A percentile compares a stretch with the other conserved stretches of the same genome.
These are phyloP conservation scores for Sisyra nigra DNA, from an alignment of 2,888 invertebrate species.

Conservation along the genomic window DNA sequence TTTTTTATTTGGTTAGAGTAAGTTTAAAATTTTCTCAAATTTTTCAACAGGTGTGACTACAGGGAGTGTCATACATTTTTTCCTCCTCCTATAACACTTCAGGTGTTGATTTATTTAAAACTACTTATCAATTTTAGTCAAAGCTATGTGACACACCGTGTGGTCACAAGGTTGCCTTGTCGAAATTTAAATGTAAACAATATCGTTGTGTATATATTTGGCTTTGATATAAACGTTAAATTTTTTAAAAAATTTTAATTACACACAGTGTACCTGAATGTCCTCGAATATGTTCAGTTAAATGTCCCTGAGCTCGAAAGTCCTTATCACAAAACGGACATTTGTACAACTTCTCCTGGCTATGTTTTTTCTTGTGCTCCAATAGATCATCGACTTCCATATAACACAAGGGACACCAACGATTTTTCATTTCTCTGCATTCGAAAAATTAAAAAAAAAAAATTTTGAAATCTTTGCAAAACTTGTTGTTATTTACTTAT, in stretches of 20 bases:
- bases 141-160: too few relatives aligned
- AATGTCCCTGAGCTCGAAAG: constrained; percentile 17
- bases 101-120: too few relatives aligned
- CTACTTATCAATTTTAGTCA: too few relatives aligned
- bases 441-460: constrained; percentile 8
- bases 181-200: too few relatives aligned
- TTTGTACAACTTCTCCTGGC: constrained; percentile 14
- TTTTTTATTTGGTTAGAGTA: too few relatives aligned
- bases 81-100: too few relatives aligned
- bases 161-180: too few relatives aligned
- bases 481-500: constrained; percentile 17
- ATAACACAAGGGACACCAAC: constrained; percentile 21
- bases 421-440: constrained; percentile 17
- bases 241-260: background rate
- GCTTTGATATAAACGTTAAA: too few relatives aligned
- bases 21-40: too few relatives aligned
- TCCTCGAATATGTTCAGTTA: constrained; percentile 19
- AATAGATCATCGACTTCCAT: constrained; percentile 15
- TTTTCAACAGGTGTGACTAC: too few relatives aligned
- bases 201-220: too few relatives aligned
- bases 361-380: constrained; percentile 15
- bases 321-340: constrained; percentile 20
- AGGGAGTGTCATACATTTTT: too few relatives aligned
- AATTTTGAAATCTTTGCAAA: constrained; percentile 2
- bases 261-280: constrained; percentile 17